These are phyloP conservation scores for Heliconius charithonia DNA, from an alignment of 2,888 invertebrate species.

Conservation along the genomic window DNA sequence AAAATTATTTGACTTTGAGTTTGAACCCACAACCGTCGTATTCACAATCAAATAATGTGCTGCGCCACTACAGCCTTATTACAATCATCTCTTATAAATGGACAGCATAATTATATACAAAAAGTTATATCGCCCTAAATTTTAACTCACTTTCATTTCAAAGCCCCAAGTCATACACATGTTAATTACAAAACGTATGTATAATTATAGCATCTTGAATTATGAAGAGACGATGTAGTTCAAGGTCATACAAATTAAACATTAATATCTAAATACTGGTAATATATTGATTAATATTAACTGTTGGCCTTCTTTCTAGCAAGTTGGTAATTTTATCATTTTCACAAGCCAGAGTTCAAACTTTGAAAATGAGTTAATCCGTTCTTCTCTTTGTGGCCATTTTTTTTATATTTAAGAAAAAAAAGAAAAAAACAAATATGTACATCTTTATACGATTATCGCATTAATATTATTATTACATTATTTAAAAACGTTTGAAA, in stretches of 20 bases:
- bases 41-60: not conserved
- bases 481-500: no score
- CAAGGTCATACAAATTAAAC: not conserved
- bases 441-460: no score
- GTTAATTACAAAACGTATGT: slow-evolving; percentile 3
- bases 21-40: not conserved
- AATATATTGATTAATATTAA: no score
- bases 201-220: not conserved
- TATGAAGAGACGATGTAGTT: not conserved
- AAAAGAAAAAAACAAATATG: no score
- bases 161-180: not conserved
- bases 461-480: no score
- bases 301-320: no score
- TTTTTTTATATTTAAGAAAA: no score
- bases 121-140: not conserved
- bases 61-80: not conserved
- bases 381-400: no score
- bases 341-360: no score
- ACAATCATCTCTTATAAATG: not conserved
- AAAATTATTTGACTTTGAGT: no score
- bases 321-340: no score
- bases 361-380: no score
- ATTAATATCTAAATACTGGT: not conserved
- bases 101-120: slow-evolving; percentile 1
- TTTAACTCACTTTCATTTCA: not conserved